phyloP scores from a whole-genome alignment of 2,797 vertebrate genomes.

The Artibeus lituratus region DNA sequence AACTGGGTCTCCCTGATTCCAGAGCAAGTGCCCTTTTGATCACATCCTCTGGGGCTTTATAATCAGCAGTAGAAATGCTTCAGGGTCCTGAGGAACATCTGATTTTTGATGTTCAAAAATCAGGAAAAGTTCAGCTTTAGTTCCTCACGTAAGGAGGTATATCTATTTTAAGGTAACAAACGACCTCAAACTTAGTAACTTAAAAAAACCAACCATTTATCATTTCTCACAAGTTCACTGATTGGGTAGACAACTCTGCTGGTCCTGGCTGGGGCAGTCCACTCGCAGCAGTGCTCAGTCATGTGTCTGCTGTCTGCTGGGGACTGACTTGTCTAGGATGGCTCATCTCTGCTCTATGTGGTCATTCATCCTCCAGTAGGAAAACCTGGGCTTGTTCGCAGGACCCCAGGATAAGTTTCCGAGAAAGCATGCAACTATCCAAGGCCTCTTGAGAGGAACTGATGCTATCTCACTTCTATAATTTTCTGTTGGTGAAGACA shows the following conservation, averaged over 20 bases:
- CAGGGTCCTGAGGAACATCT: background rate
- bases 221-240: background rate
- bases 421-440: background rate
- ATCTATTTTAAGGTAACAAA: background rate
- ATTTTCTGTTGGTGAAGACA: background rate
- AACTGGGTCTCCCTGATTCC: background rate
- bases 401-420: background rate
- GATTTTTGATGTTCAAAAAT: background rate
- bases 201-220: background rate
- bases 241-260: background rate
- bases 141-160: background rate
- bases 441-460: background rate
- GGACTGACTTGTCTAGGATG: background rate
- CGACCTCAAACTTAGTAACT: background rate
- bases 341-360: background rate
- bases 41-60: background rate
- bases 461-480: background rate
- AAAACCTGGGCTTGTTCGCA: background rate
- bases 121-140: background rate
- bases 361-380: background rate
- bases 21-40: background rate
- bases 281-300: rapidly evolving
- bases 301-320: background rate
- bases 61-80: background rate
- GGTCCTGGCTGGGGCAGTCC: background rate